phyloP scores from a whole-genome alignment of 2,113 vertebrate species.

The Labeo catla region DNA sequence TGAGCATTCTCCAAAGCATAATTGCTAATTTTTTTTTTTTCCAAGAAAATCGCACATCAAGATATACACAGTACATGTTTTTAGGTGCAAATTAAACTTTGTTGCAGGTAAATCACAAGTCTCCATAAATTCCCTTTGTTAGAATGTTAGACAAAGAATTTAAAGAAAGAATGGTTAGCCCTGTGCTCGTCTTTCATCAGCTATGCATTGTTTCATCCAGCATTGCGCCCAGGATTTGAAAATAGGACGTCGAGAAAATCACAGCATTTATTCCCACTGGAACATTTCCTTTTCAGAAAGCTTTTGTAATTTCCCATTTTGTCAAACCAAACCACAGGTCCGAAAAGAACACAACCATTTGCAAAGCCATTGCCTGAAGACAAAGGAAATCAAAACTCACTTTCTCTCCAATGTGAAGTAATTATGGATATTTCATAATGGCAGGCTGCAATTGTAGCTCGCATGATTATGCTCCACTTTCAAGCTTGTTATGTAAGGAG shows the following conservation, averaged over 20 bases:
- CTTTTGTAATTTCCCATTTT: constrained; percentile 47
- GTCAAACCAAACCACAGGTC: constrained; percentile 43
- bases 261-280: constrained; percentile 48
- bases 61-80: neutral
- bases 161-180: neutral
- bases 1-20: neutral
- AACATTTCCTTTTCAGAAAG: constrained; percentile 37
- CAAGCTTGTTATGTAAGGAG: constrained; percentile 52
- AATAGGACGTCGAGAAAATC: constrained; percentile 43
- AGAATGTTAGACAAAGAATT: neutral
- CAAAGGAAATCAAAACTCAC: constrained; percentile 56
- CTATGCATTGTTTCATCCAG: constrained; percentile 29
- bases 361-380: constrained; percentile 41
- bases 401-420: constrained; percentile 46
- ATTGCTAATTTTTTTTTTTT: neutral
- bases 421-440: constrained; percentile 65
- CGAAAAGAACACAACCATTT: constrained; percentile 47
- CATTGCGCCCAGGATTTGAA: neutral
- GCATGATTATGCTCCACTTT: constrained; percentile 66
- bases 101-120: neutral
- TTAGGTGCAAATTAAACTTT: neutral
- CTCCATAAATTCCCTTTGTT: neutral
- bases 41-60: too few species aligned
- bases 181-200: constrained; percentile 30
- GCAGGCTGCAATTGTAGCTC: constrained; percentile 56